A percentile compares a stretch with the other conserved stretches of the same genome.
Evolutionary conservation across 2,888 invertebrate species (phyloP).

Genomic region (Spialia ferax): DNA sequence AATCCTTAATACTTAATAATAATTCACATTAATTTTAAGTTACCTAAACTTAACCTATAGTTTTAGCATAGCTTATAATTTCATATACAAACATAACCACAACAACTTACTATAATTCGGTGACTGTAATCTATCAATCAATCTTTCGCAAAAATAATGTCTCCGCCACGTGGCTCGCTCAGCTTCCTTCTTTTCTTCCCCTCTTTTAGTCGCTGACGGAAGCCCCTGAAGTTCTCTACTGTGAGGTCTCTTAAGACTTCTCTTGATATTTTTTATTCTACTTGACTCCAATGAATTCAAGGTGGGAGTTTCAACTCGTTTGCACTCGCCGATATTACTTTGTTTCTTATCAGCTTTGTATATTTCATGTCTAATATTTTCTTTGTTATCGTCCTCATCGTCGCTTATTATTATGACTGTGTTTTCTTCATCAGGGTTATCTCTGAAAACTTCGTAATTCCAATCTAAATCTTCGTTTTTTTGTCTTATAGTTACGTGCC

Average conservation of each 20-base stretch:
- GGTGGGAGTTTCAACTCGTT: conserved; percentile 57
- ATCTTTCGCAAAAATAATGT: conserved; percentile 55
- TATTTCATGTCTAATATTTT: not conserved
- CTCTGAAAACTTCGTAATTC: conserved; percentile 59
- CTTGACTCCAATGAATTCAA: conserved; percentile 54
- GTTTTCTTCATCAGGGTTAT: conserved; percentile 46
- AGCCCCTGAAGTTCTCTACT: conserved; percentile 72
- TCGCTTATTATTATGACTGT: conserved; percentile 55
- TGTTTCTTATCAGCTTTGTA: conserved; percentile 39
- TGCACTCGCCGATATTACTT: conserved; percentile 47
- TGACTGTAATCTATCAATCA: conserved; percentile 53
- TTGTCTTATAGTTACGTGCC: conserved; percentile 59
- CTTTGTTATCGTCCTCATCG: conserved; percentile 50
- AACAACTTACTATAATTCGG: conserved; percentile 65
- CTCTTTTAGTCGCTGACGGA: conserved; percentile 53
- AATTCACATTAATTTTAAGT: too few species aligned
- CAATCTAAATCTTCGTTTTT: conserved; percentile 58
- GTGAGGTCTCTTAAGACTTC: conserved; percentile 72
- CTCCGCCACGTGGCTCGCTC: conserved; percentile 57
- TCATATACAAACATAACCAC: not conserved
- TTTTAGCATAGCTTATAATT: too few species aligned
- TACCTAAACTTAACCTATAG: too few species aligned
- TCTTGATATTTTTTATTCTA: conserved; percentile 69
- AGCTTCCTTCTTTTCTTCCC: conserved; percentile 50
- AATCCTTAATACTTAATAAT: too few species aligned